These are phyloP conservation scores for Bombyx huttoni DNA, from an alignment of 2,888 invertebrate genomes.

Conservation along the genomic window DNA sequence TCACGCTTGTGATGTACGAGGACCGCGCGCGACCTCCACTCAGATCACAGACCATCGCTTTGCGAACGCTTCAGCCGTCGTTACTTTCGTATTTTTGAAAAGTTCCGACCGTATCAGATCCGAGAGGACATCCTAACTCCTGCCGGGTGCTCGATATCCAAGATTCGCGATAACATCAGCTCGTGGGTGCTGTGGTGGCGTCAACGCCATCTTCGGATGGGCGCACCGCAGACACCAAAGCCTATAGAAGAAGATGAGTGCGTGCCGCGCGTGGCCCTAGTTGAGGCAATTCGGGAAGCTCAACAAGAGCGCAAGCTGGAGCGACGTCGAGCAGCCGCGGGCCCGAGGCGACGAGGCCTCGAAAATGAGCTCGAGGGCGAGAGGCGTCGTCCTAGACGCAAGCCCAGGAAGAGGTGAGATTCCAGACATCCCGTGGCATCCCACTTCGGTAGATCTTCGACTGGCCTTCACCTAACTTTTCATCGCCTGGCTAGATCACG, in stretches of 20 bases:
- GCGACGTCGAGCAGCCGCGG: conserved; percentile 32
- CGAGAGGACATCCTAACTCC: conserved; percentile 20
- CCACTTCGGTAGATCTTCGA: background rate
- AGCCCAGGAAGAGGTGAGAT: conserved; percentile 42
- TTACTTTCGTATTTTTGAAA: conserved; percentile 2
- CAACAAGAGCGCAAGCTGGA: conserved; percentile 47
- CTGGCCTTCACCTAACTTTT: background rate
- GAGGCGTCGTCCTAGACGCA: conserved; percentile 43
- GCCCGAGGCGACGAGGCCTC: conserved; percentile 47
- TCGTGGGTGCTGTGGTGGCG: conserved; percentile 70
- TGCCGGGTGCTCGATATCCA: conserved; percentile 31
- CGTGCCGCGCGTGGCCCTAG: conserved; percentile 46
- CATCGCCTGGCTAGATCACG: background rate
- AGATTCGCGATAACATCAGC: conserved; percentile 64
- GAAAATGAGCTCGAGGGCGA: conserved; percentile 53
- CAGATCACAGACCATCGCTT: conserved; percentile 41
- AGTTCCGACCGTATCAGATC: conserved; percentile 16
- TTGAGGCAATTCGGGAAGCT: conserved; percentile 32
- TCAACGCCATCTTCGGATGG: conserved; percentile 65
- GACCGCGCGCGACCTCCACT: conserved; percentile 26
- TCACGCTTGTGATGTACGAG: conserved; percentile 30
- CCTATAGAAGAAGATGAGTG: conserved; percentile 53
- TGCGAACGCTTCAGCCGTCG: conserved; percentile 27
- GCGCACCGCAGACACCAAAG: conserved; percentile 66
- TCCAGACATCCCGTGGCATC: background rate